phyloP scores from a whole-genome alignment of 1,140 invertebrate species.

The Eciton burchellii region DNA sequence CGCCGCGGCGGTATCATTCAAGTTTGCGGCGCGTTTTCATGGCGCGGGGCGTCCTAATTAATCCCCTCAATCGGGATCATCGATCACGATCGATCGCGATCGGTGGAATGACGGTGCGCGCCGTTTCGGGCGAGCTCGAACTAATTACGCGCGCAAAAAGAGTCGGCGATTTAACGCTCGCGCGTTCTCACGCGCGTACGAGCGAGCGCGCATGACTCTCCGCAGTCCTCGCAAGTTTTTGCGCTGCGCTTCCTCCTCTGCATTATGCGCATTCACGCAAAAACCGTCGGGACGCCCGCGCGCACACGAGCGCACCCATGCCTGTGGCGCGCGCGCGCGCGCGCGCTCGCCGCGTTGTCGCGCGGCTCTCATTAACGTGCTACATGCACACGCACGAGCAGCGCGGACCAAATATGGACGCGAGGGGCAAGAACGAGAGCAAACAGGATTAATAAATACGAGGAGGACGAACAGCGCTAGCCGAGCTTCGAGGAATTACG shows the following conservation, averaged over 20 bases:
- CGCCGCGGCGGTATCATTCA: too few species aligned
- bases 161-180: constrained; percentile 23
- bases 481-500: constrained; percentile 20
- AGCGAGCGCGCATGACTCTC: background rate
- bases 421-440: constrained; percentile 41
- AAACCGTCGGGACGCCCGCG: constrained; percentile 12
- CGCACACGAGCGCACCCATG: too few species aligned
- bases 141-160: constrained; percentile 30
- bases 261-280: constrained; percentile 22
- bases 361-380: constrained; percentile 52
- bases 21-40: too few species aligned
- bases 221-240: constrained; percentile 15
- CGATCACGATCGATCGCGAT: constrained; percentile 6
- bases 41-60: too few species aligned
- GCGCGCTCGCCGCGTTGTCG: constrained; percentile 21
- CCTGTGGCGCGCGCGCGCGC: background rate
- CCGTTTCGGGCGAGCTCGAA: background rate
- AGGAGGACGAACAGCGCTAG: background rate
- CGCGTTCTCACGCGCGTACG: constrained; percentile 1
- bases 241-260: constrained; percentile 30
- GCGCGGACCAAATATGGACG: constrained; percentile 33
- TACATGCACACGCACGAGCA: constrained; percentile 46
- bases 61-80: background rate
- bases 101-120: background rate
- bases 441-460: constrained; percentile 52